phyloP scores from a whole-genome alignment of 1,140 invertebrate species.

The Leptoteleia sp. region DNA sequence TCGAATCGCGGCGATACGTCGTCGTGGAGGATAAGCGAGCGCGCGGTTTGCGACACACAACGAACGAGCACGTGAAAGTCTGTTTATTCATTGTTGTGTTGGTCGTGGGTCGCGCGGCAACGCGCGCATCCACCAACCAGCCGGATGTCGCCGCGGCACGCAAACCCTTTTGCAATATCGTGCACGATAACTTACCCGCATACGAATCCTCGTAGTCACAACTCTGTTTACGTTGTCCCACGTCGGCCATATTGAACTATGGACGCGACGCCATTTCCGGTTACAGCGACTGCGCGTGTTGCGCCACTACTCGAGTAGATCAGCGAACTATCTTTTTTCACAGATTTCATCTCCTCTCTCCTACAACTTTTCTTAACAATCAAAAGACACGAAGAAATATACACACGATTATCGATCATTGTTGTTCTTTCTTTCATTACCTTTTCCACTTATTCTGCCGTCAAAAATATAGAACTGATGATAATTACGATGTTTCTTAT shows the following conservation, averaged over 20 bases:
- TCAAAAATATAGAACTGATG: no score
- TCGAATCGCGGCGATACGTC: slow-evolving; percentile 20
- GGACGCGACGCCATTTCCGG: slow-evolving; percentile 75
- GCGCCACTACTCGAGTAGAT: slow-evolving; percentile 38
- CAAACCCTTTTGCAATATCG: slow-evolving; percentile 25
- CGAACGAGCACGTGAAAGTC: slow-evolving; percentile 33
- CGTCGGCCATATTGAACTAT: slow-evolving; percentile 77
- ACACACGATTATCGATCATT: not conserved
- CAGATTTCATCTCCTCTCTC: not conserved
- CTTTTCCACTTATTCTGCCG: not conserved
- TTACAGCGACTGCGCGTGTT: slow-evolving; percentile 63
- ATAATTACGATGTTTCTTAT: no score
- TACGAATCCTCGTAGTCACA: slow-evolving; percentile 71
- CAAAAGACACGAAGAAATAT: not conserved
- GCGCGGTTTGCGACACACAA: slow-evolving; percentile 25
- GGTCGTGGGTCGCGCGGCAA: not conserved
- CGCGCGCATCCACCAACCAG: not conserved
- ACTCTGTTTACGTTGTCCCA: slow-evolving; percentile 79
- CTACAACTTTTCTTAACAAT: not conserved
- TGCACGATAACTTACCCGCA: slow-evolving; percentile 75
- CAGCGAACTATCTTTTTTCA: not conserved
- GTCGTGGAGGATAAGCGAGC: not conserved
- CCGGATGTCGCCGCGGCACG: not conserved
- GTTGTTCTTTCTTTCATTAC: not conserved
- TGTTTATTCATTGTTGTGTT: slow-evolving; percentile 31